Percentiles rank a stretch among this genome's conserved stretches.
Conservation (phyloP, 53 echinoderm and acorn worm species). For the Henricia sp. region DNA sequence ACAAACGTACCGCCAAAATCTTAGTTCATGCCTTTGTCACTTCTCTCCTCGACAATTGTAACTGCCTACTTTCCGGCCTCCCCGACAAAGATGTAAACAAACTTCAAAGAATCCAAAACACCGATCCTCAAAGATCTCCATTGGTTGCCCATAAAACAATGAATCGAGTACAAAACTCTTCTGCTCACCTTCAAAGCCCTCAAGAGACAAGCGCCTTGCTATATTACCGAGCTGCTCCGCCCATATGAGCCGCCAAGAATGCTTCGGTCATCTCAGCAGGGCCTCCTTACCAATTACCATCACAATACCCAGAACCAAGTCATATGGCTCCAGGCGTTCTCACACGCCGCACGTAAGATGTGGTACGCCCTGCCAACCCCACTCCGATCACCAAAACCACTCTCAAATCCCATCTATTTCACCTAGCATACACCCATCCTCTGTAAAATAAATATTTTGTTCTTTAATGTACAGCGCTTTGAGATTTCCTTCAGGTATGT, state of each 20-base stretch:
- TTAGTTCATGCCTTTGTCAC: slow-evolving; percentile 58
- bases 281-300: too few relatives aligned
- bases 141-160: slow-evolving; percentile 22
- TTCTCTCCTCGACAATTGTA: slow-evolving; percentile 53
- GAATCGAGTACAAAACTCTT: slow-evolving; percentile 33
- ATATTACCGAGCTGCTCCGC: background rate
- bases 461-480: too few relatives aligned
- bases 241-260: background rate
- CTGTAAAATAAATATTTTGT: too few relatives aligned
- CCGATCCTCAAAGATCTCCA: slow-evolving; percentile 29
- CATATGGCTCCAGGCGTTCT: too few relatives aligned
- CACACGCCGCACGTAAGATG: too few relatives aligned
- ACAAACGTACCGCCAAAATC: slow-evolving; percentile 29
- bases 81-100: slow-evolving; percentile 14
- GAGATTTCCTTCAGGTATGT: too few relatives aligned
- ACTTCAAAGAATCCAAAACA: slow-evolving; percentile 58
- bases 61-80: slow-evolving; percentile 26
- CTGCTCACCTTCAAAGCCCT: slow-evolving; percentile 3
- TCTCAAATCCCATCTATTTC: too few relatives aligned
- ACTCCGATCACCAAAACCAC: too few relatives aligned
- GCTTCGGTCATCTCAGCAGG: too few relatives aligned
- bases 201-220: background rate
- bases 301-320: too few relatives aligned
- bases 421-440: too few relatives aligned
- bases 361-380: too few relatives aligned